A percentile compares a stretch with the other conserved stretches of the same genome.
Conservation (phyloP, 2,888 invertebrate species). For the Idaea dimidiata region DNA sequence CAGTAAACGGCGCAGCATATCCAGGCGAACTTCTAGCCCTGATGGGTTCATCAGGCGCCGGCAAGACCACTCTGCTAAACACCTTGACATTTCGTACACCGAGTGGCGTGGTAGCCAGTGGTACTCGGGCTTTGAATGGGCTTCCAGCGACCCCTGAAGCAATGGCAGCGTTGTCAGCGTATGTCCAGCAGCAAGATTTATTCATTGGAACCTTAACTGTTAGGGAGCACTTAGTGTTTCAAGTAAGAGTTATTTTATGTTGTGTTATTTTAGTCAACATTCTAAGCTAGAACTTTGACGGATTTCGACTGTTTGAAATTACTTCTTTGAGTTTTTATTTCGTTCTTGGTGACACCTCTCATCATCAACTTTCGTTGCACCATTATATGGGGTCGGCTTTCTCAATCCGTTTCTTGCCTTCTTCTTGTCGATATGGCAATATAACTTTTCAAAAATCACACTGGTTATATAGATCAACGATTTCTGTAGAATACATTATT, state of each 20-base stretch:
- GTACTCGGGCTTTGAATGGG: constrained; percentile 86
- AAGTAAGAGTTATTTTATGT: constrained; percentile 70
- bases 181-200: constrained; percentile 96
- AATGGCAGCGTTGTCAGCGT: constrained; percentile 90
- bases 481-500: neutral
- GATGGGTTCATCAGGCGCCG: constrained; percentile 95
- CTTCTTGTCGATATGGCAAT: too few relatives aligned
- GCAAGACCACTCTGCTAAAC: constrained; percentile 96
- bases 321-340: too few relatives aligned
- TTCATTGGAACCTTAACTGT: constrained; percentile 96
- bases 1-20: constrained; percentile 91
- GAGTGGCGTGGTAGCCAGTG: constrained; percentile 83
- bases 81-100: constrained; percentile 91
- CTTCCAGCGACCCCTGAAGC: constrained; percentile 85
- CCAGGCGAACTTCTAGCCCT: constrained; percentile 93
- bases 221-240: constrained; percentile 92
- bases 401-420: too few relatives aligned
- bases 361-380: too few relatives aligned
- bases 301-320: too few relatives aligned
- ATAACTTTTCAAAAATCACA: too few relatives aligned
- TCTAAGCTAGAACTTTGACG: neutral
- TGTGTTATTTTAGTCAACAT: neutral
- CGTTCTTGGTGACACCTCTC: too few relatives aligned
- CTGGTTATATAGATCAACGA: too few relatives aligned
- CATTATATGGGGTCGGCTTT: too few relatives aligned